Evolutionary conservation across 2,888 invertebrate genomes (phyloP), one percentile per base, ranked within the genome.

Genomic region (Polyploca ridens): DNA sequence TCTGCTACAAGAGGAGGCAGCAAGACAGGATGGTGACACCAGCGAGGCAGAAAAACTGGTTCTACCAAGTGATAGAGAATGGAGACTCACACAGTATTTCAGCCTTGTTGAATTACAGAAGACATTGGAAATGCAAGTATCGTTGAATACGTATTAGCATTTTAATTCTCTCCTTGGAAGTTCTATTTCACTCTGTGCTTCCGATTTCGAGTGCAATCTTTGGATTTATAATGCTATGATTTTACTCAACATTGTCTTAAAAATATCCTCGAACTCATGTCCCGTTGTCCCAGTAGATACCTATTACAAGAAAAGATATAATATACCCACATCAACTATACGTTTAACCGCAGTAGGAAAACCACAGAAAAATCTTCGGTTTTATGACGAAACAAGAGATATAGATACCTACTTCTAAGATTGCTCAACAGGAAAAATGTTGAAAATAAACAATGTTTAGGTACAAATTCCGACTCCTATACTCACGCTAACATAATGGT

Each of bases 41-140:
- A 89, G 83, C 44, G 94, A 94, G 69, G 88, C 94, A 13, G 95
- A 95, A 69, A 93, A 94, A 58, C 90, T 96, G 66, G 93, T 96
- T 49, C 89, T 97, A 54, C 96, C 97, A 11, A 97, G 97, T 77
- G 96, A 97, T 77, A 95, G 94, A 72, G 95, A 95, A 46, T 97
- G 96, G 95, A 91, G 96, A 66, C 93, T 95, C 57, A 95, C 95
- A 71, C 95, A 96, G 81, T 97, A 97, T 81, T 96, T 96, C 81
- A 91, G 93, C 67, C 89, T 97, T 69, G 96, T 97, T 16, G 95
- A 95, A 59, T 90, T 95, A 82, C 97, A 97, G 83, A 94, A 96
- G 77, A 85, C 89, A 70, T 73, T 87, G 75, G 87, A 87, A 62
- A 64, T 69, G 73, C 80, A 89, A 73, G 79, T 76, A 87, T 78